These are phyloP conservation scores for Ageneiosus marmoratus DNA, from an alignment of 2,113 vertebrate species.

Conservation along the genomic window DNA sequence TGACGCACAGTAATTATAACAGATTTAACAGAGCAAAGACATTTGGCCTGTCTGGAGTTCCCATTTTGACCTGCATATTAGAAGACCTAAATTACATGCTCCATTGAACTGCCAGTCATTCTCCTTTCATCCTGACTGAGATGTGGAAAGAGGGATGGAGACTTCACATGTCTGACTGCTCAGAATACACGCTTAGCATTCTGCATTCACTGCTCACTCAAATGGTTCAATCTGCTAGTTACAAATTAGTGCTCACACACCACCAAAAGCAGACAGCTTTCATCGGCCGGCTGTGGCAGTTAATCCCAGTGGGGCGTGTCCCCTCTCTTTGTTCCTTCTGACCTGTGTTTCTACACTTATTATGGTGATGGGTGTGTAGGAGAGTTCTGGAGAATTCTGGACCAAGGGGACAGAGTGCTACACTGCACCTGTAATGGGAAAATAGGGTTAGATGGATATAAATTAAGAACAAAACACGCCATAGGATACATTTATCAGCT, in stretches of 20 bases:
- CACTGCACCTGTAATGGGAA: background rate
- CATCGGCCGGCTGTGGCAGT: slow-evolving; percentile 46
- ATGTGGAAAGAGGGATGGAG: slow-evolving; percentile 52
- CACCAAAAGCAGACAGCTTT: slow-evolving; percentile 56
- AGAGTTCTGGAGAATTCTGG: slow-evolving; percentile 65
- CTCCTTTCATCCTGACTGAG: slow-evolving; percentile 51
- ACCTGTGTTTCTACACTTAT: slow-evolving; percentile 58
- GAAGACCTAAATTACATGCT: slow-evolving; percentile 63
- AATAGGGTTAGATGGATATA: background rate
- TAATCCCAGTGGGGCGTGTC: slow-evolving; percentile 44
- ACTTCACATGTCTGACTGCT: slow-evolving; percentile 20
- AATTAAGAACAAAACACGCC: background rate
- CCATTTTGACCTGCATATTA: slow-evolving; percentile 44
- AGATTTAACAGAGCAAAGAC: background rate
- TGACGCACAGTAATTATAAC: background rate
- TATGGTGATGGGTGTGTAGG: slow-evolving; percentile 61
- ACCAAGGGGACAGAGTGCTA: slow-evolving; percentile 22
- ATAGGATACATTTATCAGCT: slow-evolving; percentile 22
- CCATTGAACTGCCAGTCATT: slow-evolving; percentile 57
- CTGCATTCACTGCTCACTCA: slow-evolving; percentile 38
- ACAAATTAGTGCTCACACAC: slow-evolving; percentile 56
- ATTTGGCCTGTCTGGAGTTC: slow-evolving; percentile 8
- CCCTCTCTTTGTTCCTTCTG: background rate
- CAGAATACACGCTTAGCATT: slow-evolving; percentile 5
- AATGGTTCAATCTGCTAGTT: slow-evolving; percentile 62